Conservation (phyloP, 2,797 vertebrate species). For the Coilia nasus region DNA sequence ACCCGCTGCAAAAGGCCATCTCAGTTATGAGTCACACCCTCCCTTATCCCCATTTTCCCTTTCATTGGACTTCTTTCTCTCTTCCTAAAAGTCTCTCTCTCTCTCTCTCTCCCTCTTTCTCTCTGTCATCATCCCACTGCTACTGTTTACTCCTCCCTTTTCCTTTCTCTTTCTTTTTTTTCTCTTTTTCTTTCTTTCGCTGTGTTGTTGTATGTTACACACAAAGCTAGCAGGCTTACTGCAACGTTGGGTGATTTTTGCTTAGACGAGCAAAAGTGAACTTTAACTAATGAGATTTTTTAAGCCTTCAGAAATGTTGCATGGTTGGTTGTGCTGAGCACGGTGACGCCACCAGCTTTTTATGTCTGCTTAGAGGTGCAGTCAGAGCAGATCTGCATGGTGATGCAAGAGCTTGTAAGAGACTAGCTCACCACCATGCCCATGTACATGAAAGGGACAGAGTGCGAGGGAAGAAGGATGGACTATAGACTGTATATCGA, state of each 20-base stretch:
- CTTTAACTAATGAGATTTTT: background rate
- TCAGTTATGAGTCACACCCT: background rate
- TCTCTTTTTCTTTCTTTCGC: background rate
- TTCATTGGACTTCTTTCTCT: no score
- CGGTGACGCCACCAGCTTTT: background rate
- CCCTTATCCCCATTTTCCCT: no score
- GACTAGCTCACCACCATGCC: background rate
- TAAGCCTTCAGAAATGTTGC: background rate
- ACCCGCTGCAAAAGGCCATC: background rate
- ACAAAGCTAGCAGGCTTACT: background rate
- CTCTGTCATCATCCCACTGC: background rate
- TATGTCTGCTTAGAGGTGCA: background rate
- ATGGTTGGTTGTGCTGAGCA: background rate
- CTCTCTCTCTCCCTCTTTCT: background rate
- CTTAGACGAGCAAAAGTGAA: background rate
- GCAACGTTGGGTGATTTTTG: background rate
- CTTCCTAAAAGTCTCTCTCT: background rate
- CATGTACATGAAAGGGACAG: background rate
- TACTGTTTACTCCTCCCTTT: background rate
- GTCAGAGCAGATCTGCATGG: background rate
- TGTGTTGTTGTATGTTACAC: background rate
- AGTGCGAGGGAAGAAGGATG: background rate
- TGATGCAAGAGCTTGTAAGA: conserved; percentile 13
- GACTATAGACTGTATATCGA: no score
- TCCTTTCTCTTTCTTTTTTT: no score